Percentiles rank a stretch among this genome's conserved stretches.
Conservation (phyloP, 2,797 vertebrate species). For the Eurystomus glaucurus region DNA sequence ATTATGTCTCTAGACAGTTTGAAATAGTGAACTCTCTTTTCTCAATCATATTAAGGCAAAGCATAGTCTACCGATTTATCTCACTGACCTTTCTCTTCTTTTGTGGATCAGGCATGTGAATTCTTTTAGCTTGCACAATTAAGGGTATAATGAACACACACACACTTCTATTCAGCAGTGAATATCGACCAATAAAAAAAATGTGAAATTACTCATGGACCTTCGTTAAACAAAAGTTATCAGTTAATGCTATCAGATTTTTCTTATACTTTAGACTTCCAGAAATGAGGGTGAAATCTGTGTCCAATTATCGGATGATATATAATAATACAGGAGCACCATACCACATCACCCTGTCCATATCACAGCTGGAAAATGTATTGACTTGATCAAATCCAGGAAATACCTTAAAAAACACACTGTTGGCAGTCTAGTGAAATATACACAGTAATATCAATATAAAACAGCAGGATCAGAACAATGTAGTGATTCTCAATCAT, state of each 20-base stretch:
- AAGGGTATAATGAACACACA: neutral
- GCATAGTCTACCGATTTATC: neutral
- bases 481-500: conserved; percentile 14
- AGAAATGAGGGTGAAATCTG: neutral
- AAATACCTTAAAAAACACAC: conserved; percentile 5
- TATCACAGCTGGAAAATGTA: neutral
- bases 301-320: neutral
- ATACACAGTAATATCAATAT: conserved; percentile 17
- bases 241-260: neutral
- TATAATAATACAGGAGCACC: neutral
- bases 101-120: neutral
- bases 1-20: conserved; percentile 19
- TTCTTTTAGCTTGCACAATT: neutral
- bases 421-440: conserved; percentile 40
- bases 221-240: neutral
- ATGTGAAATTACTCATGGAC: neutral
- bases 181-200: neutral
- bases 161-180: neutral
- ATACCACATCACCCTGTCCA: neutral
- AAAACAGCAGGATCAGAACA: conserved; percentile 37
- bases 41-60: conserved; percentile 42
- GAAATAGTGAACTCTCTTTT: conserved; percentile 39
- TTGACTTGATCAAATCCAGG: conserved; percentile 41
- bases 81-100: neutral
- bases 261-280: neutral